Percentiles rank a stretch among this genome's conserved stretches.
phyloP scores from a whole-genome alignment of 2,888 invertebrate species.

The Quadroppia sp. region DNA sequence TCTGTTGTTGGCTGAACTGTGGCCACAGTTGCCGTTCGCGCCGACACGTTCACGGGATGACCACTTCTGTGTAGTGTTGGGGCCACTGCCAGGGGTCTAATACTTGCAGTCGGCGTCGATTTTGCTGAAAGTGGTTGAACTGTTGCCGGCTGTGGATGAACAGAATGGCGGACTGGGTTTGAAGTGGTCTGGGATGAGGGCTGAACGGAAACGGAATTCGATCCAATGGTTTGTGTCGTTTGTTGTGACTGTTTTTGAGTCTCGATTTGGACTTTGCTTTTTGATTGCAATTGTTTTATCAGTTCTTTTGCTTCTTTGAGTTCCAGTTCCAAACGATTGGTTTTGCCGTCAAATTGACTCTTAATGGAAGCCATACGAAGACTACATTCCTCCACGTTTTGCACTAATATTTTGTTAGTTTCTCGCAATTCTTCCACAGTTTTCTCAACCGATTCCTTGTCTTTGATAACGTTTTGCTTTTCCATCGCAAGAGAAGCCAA shows the following conservation, averaged over 20 bases:
- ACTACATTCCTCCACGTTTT: conserved; percentile 59
- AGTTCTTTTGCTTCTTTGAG: conserved; percentile 50
- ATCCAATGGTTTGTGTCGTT: conserved; percentile 61
- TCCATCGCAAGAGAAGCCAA: conserved; percentile 40
- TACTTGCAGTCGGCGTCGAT: conserved; percentile 80
- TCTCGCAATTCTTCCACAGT: conserved; percentile 65
- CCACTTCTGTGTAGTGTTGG: conserved; percentile 45
- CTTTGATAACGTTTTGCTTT: conserved; percentile 60
- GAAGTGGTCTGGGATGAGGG: conserved; percentile 45
- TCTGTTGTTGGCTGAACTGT: conserved; percentile 48
- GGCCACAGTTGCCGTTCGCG: conserved; percentile 44
- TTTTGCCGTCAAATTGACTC: conserved; percentile 66
- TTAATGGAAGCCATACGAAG: conserved; percentile 60
- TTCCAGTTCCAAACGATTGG: conserved; percentile 69
- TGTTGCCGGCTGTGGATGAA: conserved; percentile 42
- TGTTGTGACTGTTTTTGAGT: conserved; percentile 43
- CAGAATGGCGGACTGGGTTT: conserved; percentile 1
- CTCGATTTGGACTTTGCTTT: conserved; percentile 45
- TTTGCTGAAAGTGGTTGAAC: conserved; percentile 58
- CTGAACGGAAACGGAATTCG: conserved; percentile 55
- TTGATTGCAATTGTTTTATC: conserved; percentile 49
- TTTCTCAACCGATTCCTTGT: conserved; percentile 55
- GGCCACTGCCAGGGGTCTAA: conserved; percentile 78
- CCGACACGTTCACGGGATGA: background rate
- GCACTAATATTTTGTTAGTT: conserved; percentile 46